phyloP scores from a whole-genome alignment of 1,140 invertebrate species.

The Amphibalanus amphitrite region DNA sequence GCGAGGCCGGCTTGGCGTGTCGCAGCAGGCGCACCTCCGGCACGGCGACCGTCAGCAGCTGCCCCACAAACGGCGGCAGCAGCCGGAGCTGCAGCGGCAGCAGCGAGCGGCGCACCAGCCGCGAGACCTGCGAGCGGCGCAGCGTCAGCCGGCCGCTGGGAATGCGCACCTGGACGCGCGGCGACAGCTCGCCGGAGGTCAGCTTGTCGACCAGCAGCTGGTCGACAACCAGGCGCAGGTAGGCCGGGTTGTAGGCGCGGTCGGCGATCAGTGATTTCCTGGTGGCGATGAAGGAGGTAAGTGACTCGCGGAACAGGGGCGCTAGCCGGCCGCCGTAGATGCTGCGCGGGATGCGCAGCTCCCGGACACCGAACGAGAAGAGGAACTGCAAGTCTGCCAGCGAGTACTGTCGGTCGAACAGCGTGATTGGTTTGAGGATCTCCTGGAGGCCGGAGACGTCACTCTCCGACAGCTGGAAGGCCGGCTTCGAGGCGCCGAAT shows the following conservation, averaged over 20 bases:
- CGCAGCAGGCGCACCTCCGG: background rate
- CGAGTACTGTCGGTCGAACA: background rate
- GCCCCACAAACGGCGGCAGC: background rate
- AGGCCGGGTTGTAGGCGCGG: background rate
- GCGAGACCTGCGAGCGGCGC: background rate
- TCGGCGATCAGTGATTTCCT: background rate
- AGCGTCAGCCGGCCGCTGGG: background rate
- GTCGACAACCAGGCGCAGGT: background rate
- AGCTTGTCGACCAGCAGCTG: background rate
- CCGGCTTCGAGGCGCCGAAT: background rate
- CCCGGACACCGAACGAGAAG: background rate
- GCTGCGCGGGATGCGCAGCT: background rate
- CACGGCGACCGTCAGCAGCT: background rate
- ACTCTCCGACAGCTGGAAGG: background rate
- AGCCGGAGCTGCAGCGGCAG: background rate
- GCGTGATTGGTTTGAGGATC: background rate
- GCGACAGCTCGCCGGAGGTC: background rate
- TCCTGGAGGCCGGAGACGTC: background rate
- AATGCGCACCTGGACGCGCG: background rate
- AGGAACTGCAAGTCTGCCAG: background rate
- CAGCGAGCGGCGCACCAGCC: background rate
- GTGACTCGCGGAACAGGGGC: background rate
- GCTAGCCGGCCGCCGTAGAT: background rate
- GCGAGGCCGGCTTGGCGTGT: background rate
- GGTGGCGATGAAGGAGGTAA: background rate